Evolutionary conservation across 2,797 vertebrate genomes (phyloP).

Genomic region (Poeciliopsis turneri): DNA sequence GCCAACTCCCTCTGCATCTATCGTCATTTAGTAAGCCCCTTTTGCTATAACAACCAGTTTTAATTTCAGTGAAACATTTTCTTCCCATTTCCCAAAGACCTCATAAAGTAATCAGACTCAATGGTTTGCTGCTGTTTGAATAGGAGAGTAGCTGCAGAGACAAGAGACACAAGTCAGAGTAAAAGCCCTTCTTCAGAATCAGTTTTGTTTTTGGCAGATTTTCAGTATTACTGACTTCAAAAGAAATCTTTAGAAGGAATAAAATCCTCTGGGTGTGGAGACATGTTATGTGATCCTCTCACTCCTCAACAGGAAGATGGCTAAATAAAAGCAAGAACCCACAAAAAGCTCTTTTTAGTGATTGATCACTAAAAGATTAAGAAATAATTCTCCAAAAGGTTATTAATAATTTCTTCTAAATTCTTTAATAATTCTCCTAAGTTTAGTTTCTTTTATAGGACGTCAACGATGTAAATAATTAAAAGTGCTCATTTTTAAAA

Average conservation of each 20-base stretch:
- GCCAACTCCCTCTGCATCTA: slow-evolving; percentile 34
- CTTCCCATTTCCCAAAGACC: slow-evolving; percentile 41
- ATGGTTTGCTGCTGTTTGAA: slow-evolving; percentile 16
- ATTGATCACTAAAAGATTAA: slow-evolving; percentile 16
- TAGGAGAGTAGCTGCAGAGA: neutral
- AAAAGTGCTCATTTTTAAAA: neutral
- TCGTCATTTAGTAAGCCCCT: slow-evolving; percentile 11
- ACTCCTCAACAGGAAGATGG: slow-evolving; percentile 29
- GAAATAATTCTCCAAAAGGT: too few relatives aligned
- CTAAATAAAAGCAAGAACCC: slow-evolving; percentile 7
- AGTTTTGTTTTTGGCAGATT: neutral
- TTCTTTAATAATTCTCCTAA: too few relatives aligned
- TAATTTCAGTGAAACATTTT: slow-evolving; percentile 57
- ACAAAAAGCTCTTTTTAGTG: slow-evolving; percentile 33
- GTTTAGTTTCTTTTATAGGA: neutral
- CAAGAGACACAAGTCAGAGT: neutral
- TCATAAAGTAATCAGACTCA: slow-evolving; percentile 30
- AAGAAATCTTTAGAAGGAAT: slow-evolving; percentile 6
- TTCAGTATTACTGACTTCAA: slow-evolving; percentile 4
- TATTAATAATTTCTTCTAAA: too few relatives aligned
- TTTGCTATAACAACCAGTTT: slow-evolving; percentile 17
- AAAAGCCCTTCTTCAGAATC: slow-evolving; percentile 1
- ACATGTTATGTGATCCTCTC: slow-evolving; percentile 27
- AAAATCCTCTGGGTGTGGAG: slow-evolving; percentile 31
- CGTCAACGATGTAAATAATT: neutral